A percentile compares a stretch with the other conserved stretches of the same genome.
Conservation (phyloP, 2,113 vertebrate species). For the Bubalus kerabau region DNA sequence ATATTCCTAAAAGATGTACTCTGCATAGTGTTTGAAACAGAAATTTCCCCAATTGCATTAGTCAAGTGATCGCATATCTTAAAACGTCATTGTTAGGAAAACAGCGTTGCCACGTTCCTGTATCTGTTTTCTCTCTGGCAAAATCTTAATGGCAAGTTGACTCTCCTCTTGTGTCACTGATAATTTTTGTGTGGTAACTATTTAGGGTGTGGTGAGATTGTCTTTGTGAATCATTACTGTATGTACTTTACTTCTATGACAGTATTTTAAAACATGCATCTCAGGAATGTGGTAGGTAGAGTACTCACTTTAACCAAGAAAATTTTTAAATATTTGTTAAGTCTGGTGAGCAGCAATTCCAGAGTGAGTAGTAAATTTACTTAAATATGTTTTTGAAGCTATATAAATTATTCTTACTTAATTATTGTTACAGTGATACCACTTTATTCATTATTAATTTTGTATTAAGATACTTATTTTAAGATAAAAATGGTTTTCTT, state of each 20-base stretch:
- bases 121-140: constrained; percentile 6
- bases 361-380: constrained; percentile 12
- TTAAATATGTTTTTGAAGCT: constrained; percentile 10
- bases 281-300: constrained; percentile 11
- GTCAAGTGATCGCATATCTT: not conserved
- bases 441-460: not conserved
- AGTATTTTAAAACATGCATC: constrained; percentile 40
- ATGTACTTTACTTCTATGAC: constrained; percentile 60
- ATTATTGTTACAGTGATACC: not conserved
- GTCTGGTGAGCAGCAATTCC: not conserved
- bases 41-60: not conserved
- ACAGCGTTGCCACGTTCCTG: not conserved
- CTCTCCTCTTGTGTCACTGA: constrained; percentile 41
- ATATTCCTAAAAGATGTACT: not conserved
- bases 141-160: constrained; percentile 27
- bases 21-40: not conserved
- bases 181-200: constrained; percentile 29
- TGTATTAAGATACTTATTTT: constrained; percentile 13
- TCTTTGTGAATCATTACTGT: constrained; percentile 59
- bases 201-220: constrained; percentile 54
- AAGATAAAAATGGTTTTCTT: not conserved
- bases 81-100: constrained; percentile 1
- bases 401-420: constrained; percentile 16
- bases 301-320: not conserved
- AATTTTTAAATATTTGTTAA: not conserved